phyloP scores from a whole-genome alignment of 2,888 invertebrate species.

The Scrobipalpa costella region DNA sequence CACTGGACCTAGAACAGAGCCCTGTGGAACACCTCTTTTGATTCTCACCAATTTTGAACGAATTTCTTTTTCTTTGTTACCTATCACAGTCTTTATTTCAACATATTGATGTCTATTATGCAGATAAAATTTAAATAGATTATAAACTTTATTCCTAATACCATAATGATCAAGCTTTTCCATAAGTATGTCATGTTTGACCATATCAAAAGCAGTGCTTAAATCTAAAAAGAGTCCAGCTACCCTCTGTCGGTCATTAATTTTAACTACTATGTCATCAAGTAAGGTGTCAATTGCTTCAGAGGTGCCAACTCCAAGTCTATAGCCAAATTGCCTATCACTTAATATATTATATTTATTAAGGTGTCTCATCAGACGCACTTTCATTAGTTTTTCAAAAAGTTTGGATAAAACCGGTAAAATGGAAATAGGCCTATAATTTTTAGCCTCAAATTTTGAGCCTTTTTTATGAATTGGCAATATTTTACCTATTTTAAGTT shows the following conservation, averaged over 20 bases:
- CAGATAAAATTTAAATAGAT: too few relatives aligned
- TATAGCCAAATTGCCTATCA: neutral
- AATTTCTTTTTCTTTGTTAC: too few relatives aligned
- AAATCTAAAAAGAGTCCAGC: neutral
- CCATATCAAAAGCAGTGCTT: neutral
- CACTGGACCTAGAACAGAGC: constrained; percentile 9
- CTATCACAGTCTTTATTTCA: neutral
- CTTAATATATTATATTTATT: neutral
- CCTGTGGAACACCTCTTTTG: constrained; percentile 1
- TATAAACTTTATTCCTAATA: too few relatives aligned
- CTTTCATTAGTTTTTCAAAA: neutral
- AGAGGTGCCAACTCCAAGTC: neutral
- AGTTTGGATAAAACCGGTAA: neutral
- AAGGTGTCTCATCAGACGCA: neutral
- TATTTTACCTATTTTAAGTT: neutral
- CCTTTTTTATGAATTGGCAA: neutral
- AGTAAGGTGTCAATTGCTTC: neutral
- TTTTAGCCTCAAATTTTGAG: neutral
- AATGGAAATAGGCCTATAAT: too few relatives aligned
- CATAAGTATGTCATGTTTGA: too few relatives aligned
- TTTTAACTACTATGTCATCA: neutral
- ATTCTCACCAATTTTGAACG: neutral
- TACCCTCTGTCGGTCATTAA: neutral
- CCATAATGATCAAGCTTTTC: too few relatives aligned
- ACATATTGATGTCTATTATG: too few relatives aligned